Evolutionary conservation across 2,113 vertebrate genomes (phyloP).

Genomic region (Aviceda subcristata): DNA sequence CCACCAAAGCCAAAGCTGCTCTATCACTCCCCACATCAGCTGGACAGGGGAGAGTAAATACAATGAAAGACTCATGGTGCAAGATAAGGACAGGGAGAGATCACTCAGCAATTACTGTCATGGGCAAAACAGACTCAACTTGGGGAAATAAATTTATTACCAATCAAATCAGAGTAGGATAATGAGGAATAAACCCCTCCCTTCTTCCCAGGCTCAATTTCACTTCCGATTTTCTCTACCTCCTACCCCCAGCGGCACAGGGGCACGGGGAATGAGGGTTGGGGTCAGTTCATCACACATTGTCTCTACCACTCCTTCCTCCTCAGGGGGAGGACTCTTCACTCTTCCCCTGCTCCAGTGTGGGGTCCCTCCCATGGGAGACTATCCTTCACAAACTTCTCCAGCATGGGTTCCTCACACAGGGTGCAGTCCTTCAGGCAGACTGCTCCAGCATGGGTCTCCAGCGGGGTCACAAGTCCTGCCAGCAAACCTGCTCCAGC

Average conservation of each 20-base stretch:
- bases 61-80: background rate
- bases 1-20: background rate
- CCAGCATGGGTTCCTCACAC: background rate
- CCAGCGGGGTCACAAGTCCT: too few relatives aligned
- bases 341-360: too few relatives aligned
- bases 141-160: background rate
- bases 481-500: background rate
- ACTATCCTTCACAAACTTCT: background rate
- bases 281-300: background rate
- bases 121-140: background rate
- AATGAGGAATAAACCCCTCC: background rate
- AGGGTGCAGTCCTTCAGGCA: background rate
- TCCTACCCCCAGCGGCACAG: too few relatives aligned
- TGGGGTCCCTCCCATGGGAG: background rate
- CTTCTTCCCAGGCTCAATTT: background rate
- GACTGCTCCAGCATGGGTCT: background rate
- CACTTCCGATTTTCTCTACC: background rate
- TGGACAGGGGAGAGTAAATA: background rate
- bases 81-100: background rate
- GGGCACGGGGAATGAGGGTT: too few relatives aligned
- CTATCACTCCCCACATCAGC: background rate
- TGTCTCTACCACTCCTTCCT: background rate
- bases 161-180: background rate
- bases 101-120: background rate
- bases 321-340: background rate